Percentiles rank a stretch among this genome's conserved stretches.
These are phyloP conservation scores for Harpagifer antarcticus DNA, from an alignment of 2,797 vertebrate species.

Conservation along the genomic window DNA sequence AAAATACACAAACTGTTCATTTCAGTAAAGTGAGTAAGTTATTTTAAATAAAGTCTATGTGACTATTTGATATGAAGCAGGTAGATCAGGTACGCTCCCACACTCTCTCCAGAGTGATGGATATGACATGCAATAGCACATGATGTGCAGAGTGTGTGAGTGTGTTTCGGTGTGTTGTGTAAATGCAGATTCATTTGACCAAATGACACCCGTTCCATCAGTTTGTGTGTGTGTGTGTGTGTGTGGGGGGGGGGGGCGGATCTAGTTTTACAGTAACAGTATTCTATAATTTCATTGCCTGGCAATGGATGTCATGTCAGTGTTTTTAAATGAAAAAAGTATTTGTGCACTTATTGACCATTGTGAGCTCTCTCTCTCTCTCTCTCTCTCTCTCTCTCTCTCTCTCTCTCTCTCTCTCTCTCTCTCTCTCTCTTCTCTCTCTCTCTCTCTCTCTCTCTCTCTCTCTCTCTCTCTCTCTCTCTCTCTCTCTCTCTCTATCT, in stretches of 20 bases:
- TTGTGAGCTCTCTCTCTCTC: constrained; percentile 85
- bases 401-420: constrained; percentile 8
- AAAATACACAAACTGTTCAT: too few species aligned
- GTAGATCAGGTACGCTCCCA: not conserved
- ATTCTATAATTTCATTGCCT: constrained; percentile 94
- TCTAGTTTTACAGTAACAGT: constrained; percentile 95
- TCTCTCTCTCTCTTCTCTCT: constrained; percentile 9
- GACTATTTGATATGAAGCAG: too few species aligned
- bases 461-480: constrained; percentile 27
- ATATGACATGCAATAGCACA: not conserved
- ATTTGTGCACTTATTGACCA: constrained; percentile 96
- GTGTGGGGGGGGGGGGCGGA: constrained; percentile 48
- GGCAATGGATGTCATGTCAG: constrained; percentile 93
- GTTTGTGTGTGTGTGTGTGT: too few species aligned
- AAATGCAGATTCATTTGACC: constrained; percentile 41
- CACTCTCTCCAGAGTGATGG: not conserved
- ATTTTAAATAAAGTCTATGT: too few species aligned
- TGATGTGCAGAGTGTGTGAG: not conserved
- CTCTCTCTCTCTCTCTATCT: not conserved
- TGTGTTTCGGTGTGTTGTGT: constrained; percentile 9
- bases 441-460: constrained; percentile 43
- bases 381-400: constrained; percentile 5
- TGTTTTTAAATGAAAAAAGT: constrained; percentile 86
- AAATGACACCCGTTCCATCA: not conserved
- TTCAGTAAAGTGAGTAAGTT: too few species aligned